These are phyloP conservation scores for Synanthedon andrenaeformis DNA, from an alignment of 2,888 invertebrate species.

Conservation along the genomic window DNA sequence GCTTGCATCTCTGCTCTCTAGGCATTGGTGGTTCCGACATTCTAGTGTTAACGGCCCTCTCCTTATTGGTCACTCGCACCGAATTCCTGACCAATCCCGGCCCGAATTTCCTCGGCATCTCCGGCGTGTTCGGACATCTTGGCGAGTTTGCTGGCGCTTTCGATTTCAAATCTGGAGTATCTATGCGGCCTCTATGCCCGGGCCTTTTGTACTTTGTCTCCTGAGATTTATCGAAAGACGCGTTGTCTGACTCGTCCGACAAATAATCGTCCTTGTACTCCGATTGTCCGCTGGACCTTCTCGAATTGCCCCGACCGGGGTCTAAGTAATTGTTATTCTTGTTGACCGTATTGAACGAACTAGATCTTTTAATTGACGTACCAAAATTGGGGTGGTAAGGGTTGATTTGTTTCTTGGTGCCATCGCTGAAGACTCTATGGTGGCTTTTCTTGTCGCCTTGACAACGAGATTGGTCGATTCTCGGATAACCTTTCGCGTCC, in stretches of 20 bases:
- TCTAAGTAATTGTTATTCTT: conserved; percentile 55
- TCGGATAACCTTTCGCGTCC: conserved; percentile 35
- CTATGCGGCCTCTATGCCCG: conserved; percentile 76
- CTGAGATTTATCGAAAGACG: conserved; percentile 44
- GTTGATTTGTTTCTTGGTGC: conserved; percentile 19
- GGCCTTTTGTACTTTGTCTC: conserved; percentile 76
- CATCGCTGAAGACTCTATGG: conserved; percentile 37
- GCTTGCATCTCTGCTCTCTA: conserved; percentile 44
- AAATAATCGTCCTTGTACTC: conserved; percentile 39
- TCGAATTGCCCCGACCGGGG: conserved; percentile 23
- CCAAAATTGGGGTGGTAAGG: conserved; percentile 32
- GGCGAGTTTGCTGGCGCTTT: conserved; percentile 58
- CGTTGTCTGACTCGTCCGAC: conserved; percentile 60
- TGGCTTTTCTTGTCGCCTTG: conserved; percentile 45
- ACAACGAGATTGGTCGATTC: conserved; percentile 58
- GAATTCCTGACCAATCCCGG: conserved; percentile 59
- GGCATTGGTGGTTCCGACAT: conserved; percentile 65
- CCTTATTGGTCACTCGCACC: conserved; percentile 47
- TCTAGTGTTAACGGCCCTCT: conserved; percentile 72
- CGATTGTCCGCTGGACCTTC: conserved; percentile 46
- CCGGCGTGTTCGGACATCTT: conserved; percentile 73
- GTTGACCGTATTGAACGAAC: conserved; percentile 72
- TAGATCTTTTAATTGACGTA: conserved; percentile 73
- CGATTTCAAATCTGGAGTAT: conserved; percentile 61
- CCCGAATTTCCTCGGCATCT: conserved; percentile 71